Evolutionary conservation across 2,797 vertebrate species (phyloP), one percentile per base, ranked within the genome.

Genomic region (Pipistrellus nathusii): DNA sequence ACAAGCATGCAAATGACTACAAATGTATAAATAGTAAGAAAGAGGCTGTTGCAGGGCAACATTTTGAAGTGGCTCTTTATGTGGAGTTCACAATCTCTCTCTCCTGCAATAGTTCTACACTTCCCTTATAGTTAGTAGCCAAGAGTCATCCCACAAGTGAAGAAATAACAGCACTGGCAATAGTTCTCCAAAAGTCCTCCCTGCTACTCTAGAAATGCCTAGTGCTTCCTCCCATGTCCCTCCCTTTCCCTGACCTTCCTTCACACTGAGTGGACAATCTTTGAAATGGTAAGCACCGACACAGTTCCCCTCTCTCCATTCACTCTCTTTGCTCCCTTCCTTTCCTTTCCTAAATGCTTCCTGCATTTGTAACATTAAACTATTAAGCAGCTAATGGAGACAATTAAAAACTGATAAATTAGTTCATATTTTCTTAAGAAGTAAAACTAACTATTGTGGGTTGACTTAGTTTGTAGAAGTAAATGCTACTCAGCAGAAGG

Each of bases 21-120:
- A 82, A 77, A 55, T 55, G 6, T 72, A 85, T 44, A 82, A 71
- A 93, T 83, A 41, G 46, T 53, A 88, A 89, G 38, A 88, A 86
- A 80, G 8, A 72, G 23, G 13, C 8, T 77, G 13, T 69, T 73
- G 35, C 27, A 46, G n/a, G 35, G 57, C 41, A 81, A 15, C 8
- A 46, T 57, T 77, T 81, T 48, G 20, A 82, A 57, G 30, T 68
- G 46, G 35, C 18, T 90, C 2, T 86, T 76, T 41, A 13, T 18
- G 13, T 32, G 21, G 5, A 4, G 5, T 48, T 87, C 25, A 51
- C 38, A 9, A 25, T 38, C 3, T 72, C 9, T 84, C 11, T 51
- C 9, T 77, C 30, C 14, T 44, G 32, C 59, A 6, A 20, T 64
- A 82, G 35, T 72, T 48, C 48, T 23, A 92, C 44, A 44, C 32